Evolutionary conservation across 37 sponge, comb jelly and placozoan species (phyloP).

Genomic region (Chondrilla cf. caribensis): DNA sequence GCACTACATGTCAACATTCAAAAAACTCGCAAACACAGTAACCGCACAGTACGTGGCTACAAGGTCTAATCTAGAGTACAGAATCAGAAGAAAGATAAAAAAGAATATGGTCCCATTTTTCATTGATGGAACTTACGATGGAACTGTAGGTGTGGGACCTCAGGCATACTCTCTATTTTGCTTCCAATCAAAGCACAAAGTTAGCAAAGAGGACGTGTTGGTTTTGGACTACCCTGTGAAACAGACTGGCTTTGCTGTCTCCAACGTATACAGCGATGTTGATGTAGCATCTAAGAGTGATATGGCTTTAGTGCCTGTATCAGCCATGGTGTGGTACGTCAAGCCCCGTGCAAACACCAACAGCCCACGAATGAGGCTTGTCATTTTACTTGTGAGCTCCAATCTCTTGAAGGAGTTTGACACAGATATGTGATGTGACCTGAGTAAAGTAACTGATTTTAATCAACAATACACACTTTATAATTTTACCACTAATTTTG

Average conservation of each 20-base stretch:
- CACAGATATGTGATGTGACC: neutral
- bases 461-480: too few species aligned
- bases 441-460: too few species aligned
- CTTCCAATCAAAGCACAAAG: neutral
- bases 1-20: neutral
- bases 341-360: neutral
- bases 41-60: too few species aligned
- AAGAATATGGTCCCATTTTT: neutral
- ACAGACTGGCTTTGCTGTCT: neutral
- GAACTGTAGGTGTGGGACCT: neutral
- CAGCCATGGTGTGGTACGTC: neutral
- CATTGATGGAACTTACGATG: neutral
- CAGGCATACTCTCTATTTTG: neutral
- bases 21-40: neutral
- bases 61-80: too few species aligned
- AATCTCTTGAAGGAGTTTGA: neutral
- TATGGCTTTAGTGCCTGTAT: neutral
- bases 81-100: neutral
- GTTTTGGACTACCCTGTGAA: neutral
- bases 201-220: neutral
- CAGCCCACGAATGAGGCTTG: neutral
- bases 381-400: neutral
- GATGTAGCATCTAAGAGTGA: neutral
- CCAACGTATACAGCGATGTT: neutral
- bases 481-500: too few species aligned